A percentile compares a stretch with the other conserved stretches of the same genome.
phyloP scores from a whole-genome alignment of 2,888 invertebrate species.

The Drosophila mercatorum region DNA sequence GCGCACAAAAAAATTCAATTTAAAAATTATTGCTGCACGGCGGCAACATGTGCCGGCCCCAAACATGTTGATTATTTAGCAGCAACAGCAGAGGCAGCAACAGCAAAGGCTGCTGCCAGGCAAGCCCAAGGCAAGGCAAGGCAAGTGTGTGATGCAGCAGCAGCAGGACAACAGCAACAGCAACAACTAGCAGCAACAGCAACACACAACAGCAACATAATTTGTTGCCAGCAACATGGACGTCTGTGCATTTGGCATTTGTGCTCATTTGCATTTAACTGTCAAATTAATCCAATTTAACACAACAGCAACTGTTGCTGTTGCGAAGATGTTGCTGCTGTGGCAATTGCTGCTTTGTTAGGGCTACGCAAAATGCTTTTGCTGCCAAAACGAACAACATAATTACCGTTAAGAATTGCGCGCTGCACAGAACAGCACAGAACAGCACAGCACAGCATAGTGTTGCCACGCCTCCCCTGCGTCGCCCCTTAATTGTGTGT shows the following conservation, averaged over 20 bases:
- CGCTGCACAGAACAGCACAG: constrained; percentile 28
- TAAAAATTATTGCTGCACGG: constrained; percentile 78
- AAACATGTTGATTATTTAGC: constrained; percentile 79
- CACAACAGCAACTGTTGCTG: constrained; percentile 47
- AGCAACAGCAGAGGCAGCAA: constrained; percentile 42
- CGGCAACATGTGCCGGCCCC: constrained; percentile 65
- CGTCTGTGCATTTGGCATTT: constrained; percentile 66
- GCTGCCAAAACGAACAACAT: constrained; percentile 81
- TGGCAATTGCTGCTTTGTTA: constrained; percentile 42
- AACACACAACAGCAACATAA: constrained; percentile 56
- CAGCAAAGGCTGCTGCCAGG: constrained; percentile 37
- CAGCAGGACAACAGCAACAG: not conserved
- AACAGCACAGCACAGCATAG: constrained; percentile 30
- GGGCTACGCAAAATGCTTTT: constrained; percentile 77
- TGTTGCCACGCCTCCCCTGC: constrained; percentile 13
- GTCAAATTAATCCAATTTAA: constrained; percentile 80
- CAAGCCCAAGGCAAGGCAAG: constrained; percentile 25
- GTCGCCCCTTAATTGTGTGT: constrained; percentile 74
- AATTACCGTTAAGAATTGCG: constrained; percentile 81
- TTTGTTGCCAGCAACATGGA: constrained; percentile 77
- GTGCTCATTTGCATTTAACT: constrained; percentile 81
- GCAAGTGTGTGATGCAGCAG: constrained; percentile 26
- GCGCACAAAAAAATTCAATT: constrained; percentile 77
- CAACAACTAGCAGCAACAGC: constrained; percentile 22
- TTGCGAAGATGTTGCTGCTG: not conserved